A percentile compares a stretch with the other conserved stretches of the same genome.
These are phyloP conservation scores for Drosophila merina DNA, from an alignment of 2,888 invertebrate species.

Conservation along the genomic window DNA sequence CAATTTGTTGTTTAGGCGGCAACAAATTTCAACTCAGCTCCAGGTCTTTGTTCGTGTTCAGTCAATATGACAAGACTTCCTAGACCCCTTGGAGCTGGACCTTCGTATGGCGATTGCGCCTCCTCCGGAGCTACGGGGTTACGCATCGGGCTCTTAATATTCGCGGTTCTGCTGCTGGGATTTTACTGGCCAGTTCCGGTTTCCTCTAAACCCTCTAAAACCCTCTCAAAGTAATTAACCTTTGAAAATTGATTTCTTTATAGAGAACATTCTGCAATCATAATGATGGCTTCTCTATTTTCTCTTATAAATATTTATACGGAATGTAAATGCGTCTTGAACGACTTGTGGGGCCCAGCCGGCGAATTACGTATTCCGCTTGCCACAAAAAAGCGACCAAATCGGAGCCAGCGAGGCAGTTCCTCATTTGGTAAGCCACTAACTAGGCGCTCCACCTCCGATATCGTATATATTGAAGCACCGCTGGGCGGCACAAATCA, in stretches of 20 bases:
- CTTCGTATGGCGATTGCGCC: constrained; percentile 14
- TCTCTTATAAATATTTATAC: constrained; percentile 73
- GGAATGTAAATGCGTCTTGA: constrained; percentile 62
- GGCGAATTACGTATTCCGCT: constrained; percentile 65
- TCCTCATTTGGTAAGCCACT: constrained; percentile 81
- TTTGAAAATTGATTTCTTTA: constrained; percentile 6
- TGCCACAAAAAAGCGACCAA: constrained; percentile 48
- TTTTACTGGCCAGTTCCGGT: constrained; percentile 38
- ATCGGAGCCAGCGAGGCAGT: constrained; percentile 39
- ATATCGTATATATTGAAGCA: constrained; percentile 25
- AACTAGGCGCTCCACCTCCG: constrained; percentile 67
- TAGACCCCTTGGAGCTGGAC: constrained; percentile 31
- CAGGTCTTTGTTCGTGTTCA: constrained; percentile 70
- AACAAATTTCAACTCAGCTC: constrained; percentile 57
- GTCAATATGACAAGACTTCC: constrained; percentile 66
- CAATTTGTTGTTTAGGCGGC: constrained; percentile 71
- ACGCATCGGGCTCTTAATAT: constrained; percentile 38
- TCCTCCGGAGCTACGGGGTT: constrained; percentile 20
- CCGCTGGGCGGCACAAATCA: constrained; percentile 47
- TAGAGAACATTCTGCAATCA: constrained; percentile 12
- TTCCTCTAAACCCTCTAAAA: background rate
- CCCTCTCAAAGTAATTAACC: background rate
- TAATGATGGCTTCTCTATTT: constrained; percentile 71
- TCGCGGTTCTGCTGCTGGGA: constrained; percentile 7
- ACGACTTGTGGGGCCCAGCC: constrained; percentile 73